These are phyloP conservation scores for Caenorhabditis sp. DNA, from an alignment of 2,888 invertebrate genomes.

Conservation along the genomic window DNA sequence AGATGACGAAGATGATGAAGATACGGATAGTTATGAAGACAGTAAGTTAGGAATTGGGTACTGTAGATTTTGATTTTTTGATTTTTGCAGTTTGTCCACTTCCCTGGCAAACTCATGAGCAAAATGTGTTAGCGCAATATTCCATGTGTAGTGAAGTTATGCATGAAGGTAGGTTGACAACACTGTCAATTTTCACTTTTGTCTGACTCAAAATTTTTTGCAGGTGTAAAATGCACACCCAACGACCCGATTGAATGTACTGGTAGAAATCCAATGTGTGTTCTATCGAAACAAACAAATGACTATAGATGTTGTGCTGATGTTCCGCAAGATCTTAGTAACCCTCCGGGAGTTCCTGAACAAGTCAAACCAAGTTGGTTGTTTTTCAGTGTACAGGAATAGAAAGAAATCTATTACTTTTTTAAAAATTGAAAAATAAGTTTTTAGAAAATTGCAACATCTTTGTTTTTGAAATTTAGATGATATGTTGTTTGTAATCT, in stretches of 20 bases:
- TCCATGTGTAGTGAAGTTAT: slow-evolving; percentile 55
- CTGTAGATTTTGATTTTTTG: no score
- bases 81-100: slow-evolving; percentile 60
- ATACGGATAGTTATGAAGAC: slow-evolving; percentile 39
- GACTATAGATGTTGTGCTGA: slow-evolving; percentile 60
- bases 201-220: background rate
- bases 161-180: slow-evolving; percentile 39
- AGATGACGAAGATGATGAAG: slow-evolving; percentile 23
- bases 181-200: background rate
- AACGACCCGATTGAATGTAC: slow-evolving; percentile 63
- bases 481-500: no score
- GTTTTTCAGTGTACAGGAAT: no score
- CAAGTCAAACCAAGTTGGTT: slow-evolving; percentile 60
- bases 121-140: slow-evolving; percentile 58
- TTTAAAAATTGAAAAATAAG: background rate
- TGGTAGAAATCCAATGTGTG: slow-evolving; percentile 58
- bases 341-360: slow-evolving; percentile 58
- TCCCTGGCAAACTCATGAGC: slow-evolving; percentile 64
- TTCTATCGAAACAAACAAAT: slow-evolving; percentile 49
- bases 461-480: no score
- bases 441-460: slow-evolving; percentile 1
- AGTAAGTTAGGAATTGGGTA: no score
- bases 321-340: slow-evolving; percentile 54
- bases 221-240: slow-evolving; percentile 56
- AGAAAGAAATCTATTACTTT: no score